Base-by-base conservation (phyloP, 2,888 invertebrate species). In the Melanargia galathea region DNA sequence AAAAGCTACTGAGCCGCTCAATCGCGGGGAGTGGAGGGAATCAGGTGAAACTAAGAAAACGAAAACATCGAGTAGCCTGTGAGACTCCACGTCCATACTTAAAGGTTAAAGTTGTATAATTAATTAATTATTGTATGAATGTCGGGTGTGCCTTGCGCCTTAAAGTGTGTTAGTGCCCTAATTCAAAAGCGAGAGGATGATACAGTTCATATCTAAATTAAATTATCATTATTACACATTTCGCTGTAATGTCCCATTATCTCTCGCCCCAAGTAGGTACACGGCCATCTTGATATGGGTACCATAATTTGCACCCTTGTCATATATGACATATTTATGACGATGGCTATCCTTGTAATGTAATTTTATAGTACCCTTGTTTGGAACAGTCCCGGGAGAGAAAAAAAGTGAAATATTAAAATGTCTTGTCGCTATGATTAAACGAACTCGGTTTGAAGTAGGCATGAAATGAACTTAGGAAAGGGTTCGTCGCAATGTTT, bases 291-390 rank as follows among this genome's bases (percentile, higher is more conserved):
- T 72, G 72, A 72, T 69, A 70, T 66, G 72, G 73, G 73, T 69
- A 63, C 62, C 62, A 73, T 72, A 71, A 71, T 72, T 71, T 69
- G 65, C 71, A 71, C 72, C 72, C 72, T 65, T 72, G 72, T 73
- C 73, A 71, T 67, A 67, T 63, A 64, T 67, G 71, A 69, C 70
- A 69, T 70, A 67, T 72, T 72, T 71, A 72, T 69, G 70, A 67
- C 59, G 59, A 65, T 65, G 68, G 60, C 63, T 64, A 57, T 54
- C 52, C 65, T 54, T 63, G 69, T 68, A 65, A 69, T 68, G 66
- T 70, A 62, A 66, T 70, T 71, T 69, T 66, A 70, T 63, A 58
- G 48, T 62, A 33, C 64, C 52, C 58, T 59, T 52, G 45, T 59
- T 56, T 51, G 43, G 2, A 38, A 26, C 11, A 6, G 33, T 24